These are phyloP conservation scores for Spondyliosoma cantharus DNA, from an alignment of 2,797 vertebrate genomes.

Conservation along the genomic window DNA sequence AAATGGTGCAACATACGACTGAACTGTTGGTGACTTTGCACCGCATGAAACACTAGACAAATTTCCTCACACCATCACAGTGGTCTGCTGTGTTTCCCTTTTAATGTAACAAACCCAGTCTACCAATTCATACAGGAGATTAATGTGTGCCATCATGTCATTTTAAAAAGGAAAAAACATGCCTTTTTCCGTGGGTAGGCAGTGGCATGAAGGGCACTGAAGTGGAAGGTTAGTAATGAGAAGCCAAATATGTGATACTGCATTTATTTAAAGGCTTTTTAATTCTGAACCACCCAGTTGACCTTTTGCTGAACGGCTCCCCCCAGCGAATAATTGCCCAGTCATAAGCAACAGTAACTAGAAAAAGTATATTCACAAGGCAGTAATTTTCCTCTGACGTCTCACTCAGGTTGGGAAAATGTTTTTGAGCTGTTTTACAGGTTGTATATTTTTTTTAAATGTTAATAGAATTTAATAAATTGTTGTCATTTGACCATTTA, in stretches of 20 bases:
- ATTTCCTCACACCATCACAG: constrained; percentile 2
- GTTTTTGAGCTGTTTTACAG: no score
- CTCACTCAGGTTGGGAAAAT: no score
- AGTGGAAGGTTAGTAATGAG: neutral
- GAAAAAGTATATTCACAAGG: neutral
- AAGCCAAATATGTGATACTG: neutral
- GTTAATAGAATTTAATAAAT: no score
- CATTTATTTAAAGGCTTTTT: neutral
- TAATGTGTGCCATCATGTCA: constrained; percentile 4
- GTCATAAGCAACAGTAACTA: neutral
- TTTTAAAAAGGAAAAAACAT: neutral
- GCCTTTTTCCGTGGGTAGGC: neutral
- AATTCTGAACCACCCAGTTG: neutral
- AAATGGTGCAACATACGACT: constrained; percentile 38
- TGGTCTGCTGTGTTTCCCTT: constrained; percentile 12
- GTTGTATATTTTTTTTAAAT: no score
- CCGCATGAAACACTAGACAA: constrained; percentile 35
- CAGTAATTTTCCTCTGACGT: no score
- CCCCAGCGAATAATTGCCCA: neutral
- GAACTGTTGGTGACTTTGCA: constrained; percentile 42
- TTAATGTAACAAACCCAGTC: constrained; percentile 3
- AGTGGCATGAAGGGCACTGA: neutral
- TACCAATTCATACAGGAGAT: constrained; percentile 7
- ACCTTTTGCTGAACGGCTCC: neutral
- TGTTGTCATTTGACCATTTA: no score